A percentile compares a stretch with the other conserved stretches of the same genome.
phyloP scores from a whole-genome alignment of 1,140 invertebrate genomes.

The Scaptomyza pallida region DNA sequence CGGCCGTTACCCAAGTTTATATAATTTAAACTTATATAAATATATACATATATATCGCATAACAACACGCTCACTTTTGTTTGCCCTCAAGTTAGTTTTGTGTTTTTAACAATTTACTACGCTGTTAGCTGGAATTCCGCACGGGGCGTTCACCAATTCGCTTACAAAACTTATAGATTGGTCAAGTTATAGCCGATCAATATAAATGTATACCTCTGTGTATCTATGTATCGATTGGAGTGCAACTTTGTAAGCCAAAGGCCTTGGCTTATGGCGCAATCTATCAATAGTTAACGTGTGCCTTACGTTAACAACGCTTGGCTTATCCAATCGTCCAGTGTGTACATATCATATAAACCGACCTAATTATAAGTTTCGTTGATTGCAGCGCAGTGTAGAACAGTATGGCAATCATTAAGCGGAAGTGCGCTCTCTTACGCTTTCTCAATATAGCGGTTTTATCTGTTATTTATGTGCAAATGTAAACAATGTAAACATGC shows the following conservation, averaged over 20 bases:
- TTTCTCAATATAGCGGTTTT: background rate
- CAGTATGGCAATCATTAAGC: background rate
- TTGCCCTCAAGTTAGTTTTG: conserved; percentile 29
- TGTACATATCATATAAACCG: background rate
- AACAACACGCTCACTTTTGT: conserved; percentile 46
- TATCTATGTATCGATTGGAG: conserved; percentile 31
- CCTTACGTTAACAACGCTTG: conserved; percentile 1
- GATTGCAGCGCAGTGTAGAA: conserved; percentile 6
- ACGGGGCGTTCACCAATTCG: conserved; percentile 50
- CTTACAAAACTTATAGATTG: conserved; percentile 38
- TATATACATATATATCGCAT: conserved; percentile 16
- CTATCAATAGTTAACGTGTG: conserved; percentile 20
- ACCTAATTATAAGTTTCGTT: conserved; percentile 8
- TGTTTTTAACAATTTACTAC: conserved; percentile 53
- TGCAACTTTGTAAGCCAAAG: conserved; percentile 35
- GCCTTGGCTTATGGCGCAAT: conserved; percentile 58
- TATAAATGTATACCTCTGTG: conserved; percentile 11
- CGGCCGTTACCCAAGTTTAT: conserved; percentile 1
- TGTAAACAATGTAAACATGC: background rate
- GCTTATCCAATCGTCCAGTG: conserved; percentile 3
- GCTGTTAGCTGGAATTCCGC: conserved; percentile 57
- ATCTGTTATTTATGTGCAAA: background rate
- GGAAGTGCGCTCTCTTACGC: background rate
- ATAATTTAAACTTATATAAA: conserved; percentile 20
- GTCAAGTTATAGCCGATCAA: conserved; percentile 2